Percentiles rank a stretch among this genome's conserved stretches.
Evolutionary conservation across 2,888 invertebrate species (phyloP).

Genomic region (Idaea biselata): DNA sequence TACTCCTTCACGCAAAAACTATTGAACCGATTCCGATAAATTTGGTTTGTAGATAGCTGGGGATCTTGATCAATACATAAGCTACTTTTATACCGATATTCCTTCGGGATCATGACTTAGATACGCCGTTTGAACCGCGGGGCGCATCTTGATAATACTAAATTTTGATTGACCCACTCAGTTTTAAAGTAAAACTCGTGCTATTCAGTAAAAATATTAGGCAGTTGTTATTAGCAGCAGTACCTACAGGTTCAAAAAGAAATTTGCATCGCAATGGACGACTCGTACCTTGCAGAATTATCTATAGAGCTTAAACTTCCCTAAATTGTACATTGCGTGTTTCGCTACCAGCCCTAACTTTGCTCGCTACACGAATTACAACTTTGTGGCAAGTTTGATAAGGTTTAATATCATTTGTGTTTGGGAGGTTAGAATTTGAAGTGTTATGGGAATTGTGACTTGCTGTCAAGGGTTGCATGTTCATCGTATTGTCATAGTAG

Average conservation of each 20-base stretch:
- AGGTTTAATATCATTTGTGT: conserved; percentile 11
- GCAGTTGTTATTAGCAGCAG: not conserved
- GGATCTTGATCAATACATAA: too few relatives aligned
- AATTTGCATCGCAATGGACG: conserved; percentile 11
- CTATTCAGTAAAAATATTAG: not conserved
- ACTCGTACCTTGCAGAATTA: conserved; percentile 26
- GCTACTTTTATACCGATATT: too few relatives aligned
- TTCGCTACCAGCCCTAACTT: conserved; percentile 23
- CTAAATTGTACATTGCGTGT: conserved; percentile 46
- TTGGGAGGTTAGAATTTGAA: conserved; percentile 12
- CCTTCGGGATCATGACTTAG: too few relatives aligned
- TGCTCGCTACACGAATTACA: conserved; percentile 19
- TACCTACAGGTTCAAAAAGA: not conserved
- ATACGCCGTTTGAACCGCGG: too few relatives aligned
- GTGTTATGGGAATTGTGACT: conserved; percentile 24
- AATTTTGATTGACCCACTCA: too few relatives aligned
- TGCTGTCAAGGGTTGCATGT: conserved; percentile 27
- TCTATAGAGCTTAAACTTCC: conserved; percentile 30
- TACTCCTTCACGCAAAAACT: too few relatives aligned
- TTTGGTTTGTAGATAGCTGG: too few relatives aligned
- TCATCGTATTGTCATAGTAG: conserved; percentile 20
- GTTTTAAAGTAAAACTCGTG: too few relatives aligned
- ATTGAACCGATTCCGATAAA: too few relatives aligned
- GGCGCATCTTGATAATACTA: too few relatives aligned
- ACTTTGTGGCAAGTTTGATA: conserved; percentile 19